Base-by-base conservation (phyloP, 2,888 invertebrate genomes). In the Diogma glabrata region DNA sequence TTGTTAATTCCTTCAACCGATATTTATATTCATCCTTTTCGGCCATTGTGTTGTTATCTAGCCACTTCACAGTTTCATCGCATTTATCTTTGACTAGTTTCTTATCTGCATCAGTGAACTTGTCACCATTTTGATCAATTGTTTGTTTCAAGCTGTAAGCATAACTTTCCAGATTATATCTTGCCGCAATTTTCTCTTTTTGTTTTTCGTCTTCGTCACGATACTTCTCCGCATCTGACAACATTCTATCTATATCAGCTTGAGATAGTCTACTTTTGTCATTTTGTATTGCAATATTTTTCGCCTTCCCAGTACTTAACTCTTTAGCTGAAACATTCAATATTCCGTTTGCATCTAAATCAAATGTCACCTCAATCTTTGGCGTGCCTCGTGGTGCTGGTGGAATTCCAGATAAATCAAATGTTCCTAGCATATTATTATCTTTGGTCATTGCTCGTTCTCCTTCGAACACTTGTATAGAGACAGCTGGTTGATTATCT, bases 331-430 rank as follows among this genome's bases (percentile, higher is more conserved):
- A 80, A 2, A 92, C 91, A 65, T 89, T 90, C 55, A 97, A 74
- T 70, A 96, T 96, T 67, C 96, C 96, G 73, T 97, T 94, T 53
- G 94, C 94, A 65, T 96, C 94, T 62, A 86, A 86, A 56, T 70
- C 70, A 67, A 88, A 88, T 48, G 87, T 87, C 28, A 88, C 87
- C 69, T 88, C 94, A 73, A 82, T 94, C 72, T 81, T 93, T 56
- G 82, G 93, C 55, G 84, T 94, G 66, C 84, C 96, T 58, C 81
- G 87, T 55, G 83, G 96, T 69, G 88, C 89, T 24, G 95, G 95
- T 10, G 95, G 94, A 65, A 97, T 96, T 52, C 95, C 95, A 28
- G 89, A 89, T 53, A 97, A 78, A 70, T 97, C 95, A 72, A 97
- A 97, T 71, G 93, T 95, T 55, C 97, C 97, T 57, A 97, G 79